Evolutionary conservation across 2,113 vertebrate species (phyloP).

Genomic region (Orientallactaga bullata): DNA sequence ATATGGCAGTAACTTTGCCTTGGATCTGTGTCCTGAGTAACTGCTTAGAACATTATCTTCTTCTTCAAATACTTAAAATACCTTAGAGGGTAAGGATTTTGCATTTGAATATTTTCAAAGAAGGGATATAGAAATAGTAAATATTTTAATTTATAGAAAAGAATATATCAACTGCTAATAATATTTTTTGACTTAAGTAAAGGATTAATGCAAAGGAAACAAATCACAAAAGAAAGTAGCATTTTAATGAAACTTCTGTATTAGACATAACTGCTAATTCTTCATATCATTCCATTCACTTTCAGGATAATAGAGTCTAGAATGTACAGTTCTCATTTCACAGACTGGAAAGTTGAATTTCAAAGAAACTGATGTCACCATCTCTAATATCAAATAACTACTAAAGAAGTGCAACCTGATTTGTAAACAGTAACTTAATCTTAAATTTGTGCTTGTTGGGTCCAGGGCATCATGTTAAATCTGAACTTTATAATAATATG

Average conservation of each 20-base stretch:
- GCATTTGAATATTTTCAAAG: slow-evolving; percentile 6
- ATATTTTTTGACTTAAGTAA: background rate
- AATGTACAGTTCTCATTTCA: background rate
- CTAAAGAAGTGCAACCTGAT: background rate
- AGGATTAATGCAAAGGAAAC: background rate
- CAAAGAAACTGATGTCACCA: background rate
- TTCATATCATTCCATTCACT: background rate
- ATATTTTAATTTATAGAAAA: background rate
- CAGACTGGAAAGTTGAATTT: background rate
- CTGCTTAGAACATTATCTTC: background rate
- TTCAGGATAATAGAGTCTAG: background rate
- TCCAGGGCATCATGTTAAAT: background rate
- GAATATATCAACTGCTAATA: background rate
- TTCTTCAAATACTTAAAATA: background rate
- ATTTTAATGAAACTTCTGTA: background rate
- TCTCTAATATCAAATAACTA: background rate
- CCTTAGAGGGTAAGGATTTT: background rate
- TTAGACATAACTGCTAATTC: background rate
- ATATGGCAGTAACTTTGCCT: background rate
- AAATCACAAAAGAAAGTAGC: background rate
- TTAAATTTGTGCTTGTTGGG: background rate
- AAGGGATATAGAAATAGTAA: background rate
- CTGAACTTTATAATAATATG: background rate
- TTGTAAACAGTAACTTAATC: background rate
- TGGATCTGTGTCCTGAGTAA: background rate